Evolutionary conservation across 2,113 vertebrate species (phyloP).

Genomic region (Centrocercus urophasianus): DNA sequence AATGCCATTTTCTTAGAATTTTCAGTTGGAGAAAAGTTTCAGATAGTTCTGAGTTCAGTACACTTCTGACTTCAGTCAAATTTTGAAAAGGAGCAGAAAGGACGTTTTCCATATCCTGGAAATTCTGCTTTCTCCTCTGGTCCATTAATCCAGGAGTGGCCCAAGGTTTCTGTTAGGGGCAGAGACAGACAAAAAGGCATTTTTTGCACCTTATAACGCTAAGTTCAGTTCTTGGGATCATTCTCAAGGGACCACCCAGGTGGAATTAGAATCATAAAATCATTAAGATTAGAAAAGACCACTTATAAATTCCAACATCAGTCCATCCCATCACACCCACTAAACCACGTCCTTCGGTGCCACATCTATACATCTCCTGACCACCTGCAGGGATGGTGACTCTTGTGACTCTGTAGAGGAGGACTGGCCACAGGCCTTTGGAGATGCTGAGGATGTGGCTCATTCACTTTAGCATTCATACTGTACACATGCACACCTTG

Average conservation of each 20-base stretch:
- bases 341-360: too few species aligned
- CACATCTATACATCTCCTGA: too few species aligned
- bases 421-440: background rate
- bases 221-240: background rate
- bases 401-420: background rate
- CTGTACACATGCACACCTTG: background rate
- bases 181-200: background rate
- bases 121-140: background rate
- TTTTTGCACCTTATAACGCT: background rate
- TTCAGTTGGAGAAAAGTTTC: background rate
- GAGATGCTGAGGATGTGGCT: background rate
- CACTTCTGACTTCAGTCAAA: background rate
- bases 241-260: background rate
- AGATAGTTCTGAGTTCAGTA: background rate
- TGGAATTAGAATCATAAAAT: background rate
- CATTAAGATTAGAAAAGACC: too few species aligned
- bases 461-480: background rate
- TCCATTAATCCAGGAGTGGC: background rate
- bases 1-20: slow-evolving; percentile 1
- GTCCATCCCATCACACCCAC: too few species aligned
- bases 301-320: too few species aligned
- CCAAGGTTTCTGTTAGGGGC: background rate
- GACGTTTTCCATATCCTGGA: background rate
- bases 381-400: too few species aligned
- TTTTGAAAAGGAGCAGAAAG: background rate